phyloP scores from a whole-genome alignment of 2,113 vertebrate genomes.

The Entomyzon cyanotis region DNA sequence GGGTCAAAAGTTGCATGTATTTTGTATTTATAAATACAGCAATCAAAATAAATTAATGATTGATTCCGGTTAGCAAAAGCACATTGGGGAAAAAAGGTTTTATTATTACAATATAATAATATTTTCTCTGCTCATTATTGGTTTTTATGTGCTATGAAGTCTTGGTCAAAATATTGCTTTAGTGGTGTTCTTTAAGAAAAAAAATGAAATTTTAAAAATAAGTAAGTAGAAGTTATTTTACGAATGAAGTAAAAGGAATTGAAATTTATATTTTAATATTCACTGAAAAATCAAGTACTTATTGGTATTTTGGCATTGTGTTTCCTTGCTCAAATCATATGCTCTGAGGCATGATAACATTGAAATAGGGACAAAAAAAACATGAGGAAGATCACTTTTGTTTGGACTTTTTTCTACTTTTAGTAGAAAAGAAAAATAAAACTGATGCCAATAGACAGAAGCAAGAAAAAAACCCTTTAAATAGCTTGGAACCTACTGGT shows the following conservation, averaged over 20 bases:
- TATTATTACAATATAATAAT: background rate
- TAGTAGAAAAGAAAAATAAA: background rate
- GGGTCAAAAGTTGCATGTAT: background rate
- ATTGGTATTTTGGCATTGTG: background rate
- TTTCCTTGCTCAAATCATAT: background rate
- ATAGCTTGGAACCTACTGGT: background rate
- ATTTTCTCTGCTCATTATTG: background rate
- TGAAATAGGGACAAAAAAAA: background rate
- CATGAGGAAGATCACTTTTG: background rate
- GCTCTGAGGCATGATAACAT: background rate
- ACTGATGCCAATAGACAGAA: background rate
- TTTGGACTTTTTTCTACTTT: too few relatives aligned
- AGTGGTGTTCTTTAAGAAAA: background rate
- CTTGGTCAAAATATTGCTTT: background rate
- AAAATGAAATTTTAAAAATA: background rate
- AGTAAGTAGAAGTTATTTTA: background rate
- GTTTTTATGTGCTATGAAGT: background rate
- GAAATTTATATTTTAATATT: background rate
- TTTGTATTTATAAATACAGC: background rate
- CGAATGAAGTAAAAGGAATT: background rate
- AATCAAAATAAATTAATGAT: background rate
- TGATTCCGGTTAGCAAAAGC: background rate
- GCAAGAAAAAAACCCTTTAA: background rate
- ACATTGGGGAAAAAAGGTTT: background rate
- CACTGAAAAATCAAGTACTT: background rate